Percentiles rank a stretch among this genome's conserved stretches.
Conservation (phyloP, 2,797 vertebrate species). For the Sebastiscus albofasciatus region DNA sequence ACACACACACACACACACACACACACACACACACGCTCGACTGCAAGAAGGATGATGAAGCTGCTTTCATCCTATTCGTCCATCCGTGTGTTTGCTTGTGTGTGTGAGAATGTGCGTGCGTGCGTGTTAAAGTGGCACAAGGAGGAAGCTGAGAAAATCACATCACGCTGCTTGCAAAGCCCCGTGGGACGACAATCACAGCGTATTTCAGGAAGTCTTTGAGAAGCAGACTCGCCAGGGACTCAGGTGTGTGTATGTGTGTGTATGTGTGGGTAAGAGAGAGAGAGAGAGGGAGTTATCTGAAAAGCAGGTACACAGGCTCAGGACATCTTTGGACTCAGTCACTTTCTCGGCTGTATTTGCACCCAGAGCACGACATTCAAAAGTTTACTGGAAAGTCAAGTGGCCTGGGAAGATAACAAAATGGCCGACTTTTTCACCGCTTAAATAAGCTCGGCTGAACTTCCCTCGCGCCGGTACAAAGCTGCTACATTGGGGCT, state of each 20-base stretch:
- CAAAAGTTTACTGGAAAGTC: slow-evolving; percentile 41
- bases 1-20: background rate
- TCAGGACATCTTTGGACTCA: slow-evolving; percentile 25
- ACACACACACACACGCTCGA: background rate
- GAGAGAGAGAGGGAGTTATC: slow-evolving; percentile 2
- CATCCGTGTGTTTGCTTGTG: slow-evolving; percentile 19
- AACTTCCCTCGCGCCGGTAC: background rate
- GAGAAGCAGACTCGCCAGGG: slow-evolving; percentile 55
- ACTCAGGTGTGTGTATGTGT: slow-evolving; percentile 33
- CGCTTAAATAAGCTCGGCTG: slow-evolving; percentile 3
- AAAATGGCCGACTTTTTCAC: slow-evolving; percentile 20
- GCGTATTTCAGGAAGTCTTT: slow-evolving; percentile 67
- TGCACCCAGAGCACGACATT: slow-evolving; percentile 22
- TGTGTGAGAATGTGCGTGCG: slow-evolving; percentile 1
- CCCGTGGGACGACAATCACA: slow-evolving; percentile 59
- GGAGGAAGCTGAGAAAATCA: slow-evolving; percentile 64
- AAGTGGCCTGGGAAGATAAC: slow-evolving; percentile 19
- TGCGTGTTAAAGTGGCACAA: slow-evolving; percentile 1
- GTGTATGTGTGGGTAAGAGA: background rate
- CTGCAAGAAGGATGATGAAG: slow-evolving; percentile 34
- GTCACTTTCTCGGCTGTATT: slow-evolving; percentile 26
- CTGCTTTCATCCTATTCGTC: slow-evolving; percentile 55
- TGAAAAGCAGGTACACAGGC: slow-evolving; percentile 18
- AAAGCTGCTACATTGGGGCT: background rate
- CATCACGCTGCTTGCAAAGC: slow-evolving; percentile 60